A percentile compares a stretch with the other conserved stretches of the same genome.
These are phyloP conservation scores for Halictus rubicundus DNA, from an alignment of 1,140 invertebrate species.

Conservation along the genomic window DNA sequence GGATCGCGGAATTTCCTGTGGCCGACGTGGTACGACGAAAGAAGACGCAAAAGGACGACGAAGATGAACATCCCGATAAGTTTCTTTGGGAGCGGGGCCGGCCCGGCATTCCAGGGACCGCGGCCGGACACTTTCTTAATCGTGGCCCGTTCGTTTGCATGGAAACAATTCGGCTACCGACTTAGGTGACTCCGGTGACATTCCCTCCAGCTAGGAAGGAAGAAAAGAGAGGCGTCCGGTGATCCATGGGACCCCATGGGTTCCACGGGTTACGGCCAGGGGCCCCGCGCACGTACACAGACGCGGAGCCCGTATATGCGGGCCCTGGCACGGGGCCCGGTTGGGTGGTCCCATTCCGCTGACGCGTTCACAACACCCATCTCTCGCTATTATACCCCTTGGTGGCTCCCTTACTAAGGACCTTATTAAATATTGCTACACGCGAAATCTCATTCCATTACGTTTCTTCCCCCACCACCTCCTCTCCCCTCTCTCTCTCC, in stretches of 20 bases:
- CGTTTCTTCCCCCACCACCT: constrained; percentile 14
- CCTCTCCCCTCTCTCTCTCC: too few species aligned
- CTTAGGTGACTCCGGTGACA: constrained; percentile 66
- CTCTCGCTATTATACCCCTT: constrained; percentile 73
- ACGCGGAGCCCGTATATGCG: constrained; percentile 63
- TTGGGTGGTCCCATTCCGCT: constrained; percentile 79
- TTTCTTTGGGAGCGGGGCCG: constrained; percentile 52
- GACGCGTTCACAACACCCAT: constrained; percentile 78
- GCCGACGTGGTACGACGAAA: constrained; percentile 7
- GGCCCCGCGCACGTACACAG: constrained; percentile 35
- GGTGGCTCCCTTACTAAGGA: constrained; percentile 74
- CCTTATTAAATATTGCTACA: constrained; percentile 78
- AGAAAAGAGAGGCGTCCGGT: constrained; percentile 38
- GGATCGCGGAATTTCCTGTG: constrained; percentile 32
- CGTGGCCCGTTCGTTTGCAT: constrained; percentile 65
- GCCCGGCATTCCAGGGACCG: constrained; percentile 49
- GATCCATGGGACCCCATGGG: constrained; percentile 71
- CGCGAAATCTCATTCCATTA: constrained; percentile 70
- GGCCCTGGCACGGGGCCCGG: constrained; percentile 72
- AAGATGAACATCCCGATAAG: constrained; percentile 66
- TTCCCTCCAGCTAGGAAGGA: constrained; percentile 46
- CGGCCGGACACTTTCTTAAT: constrained; percentile 66
- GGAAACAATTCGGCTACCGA: constrained; percentile 68
- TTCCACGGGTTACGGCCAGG: constrained; percentile 60
- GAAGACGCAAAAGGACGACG: constrained; percentile 35